These are phyloP conservation scores for Hymenopus coronatus DNA, from an alignment of 2,888 invertebrate species.

Conservation along the genomic window DNA sequence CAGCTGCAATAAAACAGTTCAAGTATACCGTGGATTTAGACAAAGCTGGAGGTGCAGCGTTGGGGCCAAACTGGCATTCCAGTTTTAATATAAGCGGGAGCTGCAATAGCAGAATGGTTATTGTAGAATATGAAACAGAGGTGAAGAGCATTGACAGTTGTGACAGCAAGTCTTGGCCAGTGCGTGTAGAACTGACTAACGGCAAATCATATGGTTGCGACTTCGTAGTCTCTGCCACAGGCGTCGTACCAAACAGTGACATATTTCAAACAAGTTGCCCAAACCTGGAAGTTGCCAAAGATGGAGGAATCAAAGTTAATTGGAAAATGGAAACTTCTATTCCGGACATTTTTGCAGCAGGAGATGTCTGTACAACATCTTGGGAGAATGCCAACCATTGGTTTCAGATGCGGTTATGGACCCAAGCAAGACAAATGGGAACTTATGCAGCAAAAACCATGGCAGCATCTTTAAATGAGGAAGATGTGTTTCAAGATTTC, in stretches of 20 bases:
- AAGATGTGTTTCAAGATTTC: conserved; percentile 80
- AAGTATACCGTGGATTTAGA: conserved; percentile 52
- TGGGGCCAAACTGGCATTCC: conserved; percentile 96
- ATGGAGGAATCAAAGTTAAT: conserved; percentile 85
- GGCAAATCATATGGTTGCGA: conserved; percentile 74
- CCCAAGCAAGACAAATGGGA: conserved; percentile 98
- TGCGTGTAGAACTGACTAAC: conserved; percentile 72
- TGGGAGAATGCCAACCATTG: conserved; percentile 79
- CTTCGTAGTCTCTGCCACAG: conserved; percentile 93
- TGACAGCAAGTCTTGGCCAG: conserved; percentile 56
- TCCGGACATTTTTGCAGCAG: conserved; percentile 84
- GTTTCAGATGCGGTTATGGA: conserved; percentile 96
- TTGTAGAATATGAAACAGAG: conserved; percentile 50
- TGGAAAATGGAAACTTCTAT: conserved; percentile 80
- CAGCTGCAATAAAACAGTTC: conserved; percentile 57
- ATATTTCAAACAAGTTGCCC: conserved; percentile 6
- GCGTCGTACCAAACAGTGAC: conserved; percentile 70
- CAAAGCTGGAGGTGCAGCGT: conserved; percentile 72
- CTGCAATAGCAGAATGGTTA: conserved; percentile 43
- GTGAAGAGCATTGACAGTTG: conserved; percentile 40
- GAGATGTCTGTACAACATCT: conserved; percentile 84
- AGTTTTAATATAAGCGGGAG: conserved; percentile 60
- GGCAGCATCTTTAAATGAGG: conserved; percentile 59
- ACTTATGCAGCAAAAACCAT: conserved; percentile 90
- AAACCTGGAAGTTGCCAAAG: conserved; percentile 54